These are phyloP conservation scores for Haemorhous mexicanus DNA, from an alignment of 2,113 vertebrate genomes.

Conservation along the genomic window DNA sequence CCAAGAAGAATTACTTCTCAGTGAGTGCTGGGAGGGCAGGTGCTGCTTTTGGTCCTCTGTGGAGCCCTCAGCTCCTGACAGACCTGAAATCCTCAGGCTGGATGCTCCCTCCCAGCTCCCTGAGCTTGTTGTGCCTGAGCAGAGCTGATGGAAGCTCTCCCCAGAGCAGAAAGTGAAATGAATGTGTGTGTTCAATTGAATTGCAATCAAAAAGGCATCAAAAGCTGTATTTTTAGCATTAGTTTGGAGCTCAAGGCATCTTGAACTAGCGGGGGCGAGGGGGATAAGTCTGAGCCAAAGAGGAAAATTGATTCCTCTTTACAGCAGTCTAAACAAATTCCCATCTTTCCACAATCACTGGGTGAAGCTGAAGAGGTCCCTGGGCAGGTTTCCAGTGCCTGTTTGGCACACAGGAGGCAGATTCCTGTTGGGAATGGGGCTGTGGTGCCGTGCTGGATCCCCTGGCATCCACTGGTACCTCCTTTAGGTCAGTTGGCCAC, in stretches of 20 bases:
- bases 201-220: neutral
- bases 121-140: neutral
- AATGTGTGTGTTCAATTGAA: neutral
- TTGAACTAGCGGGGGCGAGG: rapidly evolving
- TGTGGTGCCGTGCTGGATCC: neutral
- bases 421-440: neutral
- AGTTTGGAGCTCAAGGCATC: neutral
- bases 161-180: neutral
- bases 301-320: neutral
- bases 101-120: neutral
- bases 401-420: neutral
- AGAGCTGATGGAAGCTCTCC: neutral
- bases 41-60: neutral
- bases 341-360: neutral
- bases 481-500: rapidly evolving
- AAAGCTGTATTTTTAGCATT: neutral
- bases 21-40: constrained; percentile 72
- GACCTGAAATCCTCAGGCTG: neutral
- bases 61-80: neutral
- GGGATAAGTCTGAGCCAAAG: neutral
- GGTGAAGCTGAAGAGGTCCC: neutral
- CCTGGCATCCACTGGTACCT: rapidly evolving
- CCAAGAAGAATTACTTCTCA: constrained; percentile 87
- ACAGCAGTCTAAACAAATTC: neutral
- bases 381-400: neutral